phyloP scores from a whole-genome alignment of 1,140 invertebrate genomes.

The Bombus picipes region DNA sequence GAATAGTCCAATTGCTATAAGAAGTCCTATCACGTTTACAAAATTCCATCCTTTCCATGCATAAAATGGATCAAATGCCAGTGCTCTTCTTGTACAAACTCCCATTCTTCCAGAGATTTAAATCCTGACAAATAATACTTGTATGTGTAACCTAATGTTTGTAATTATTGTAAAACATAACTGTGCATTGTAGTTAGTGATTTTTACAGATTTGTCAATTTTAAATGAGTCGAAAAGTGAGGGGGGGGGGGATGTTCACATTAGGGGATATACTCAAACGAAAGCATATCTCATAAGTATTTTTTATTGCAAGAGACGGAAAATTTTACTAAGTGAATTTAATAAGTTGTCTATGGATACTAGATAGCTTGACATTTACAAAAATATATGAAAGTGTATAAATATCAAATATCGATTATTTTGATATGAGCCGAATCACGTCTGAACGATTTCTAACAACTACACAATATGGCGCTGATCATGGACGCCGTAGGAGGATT shows the following conservation, averaged over 20 bases:
- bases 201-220: neutral
- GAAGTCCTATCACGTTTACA: conserved; percentile 7
- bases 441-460: neutral
- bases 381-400: neutral
- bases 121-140: neutral
- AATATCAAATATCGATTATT: conserved; percentile 13
- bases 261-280: neutral
- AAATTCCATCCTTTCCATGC: conserved; percentile 44
- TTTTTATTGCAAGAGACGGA: neutral
- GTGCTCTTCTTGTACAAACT: conserved; percentile 18
- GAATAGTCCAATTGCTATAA: neutral
- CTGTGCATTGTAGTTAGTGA: neutral
- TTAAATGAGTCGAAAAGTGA: neutral
- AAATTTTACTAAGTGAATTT: no score
- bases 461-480: conserved; percentile 25
- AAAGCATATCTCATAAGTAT: neutral
- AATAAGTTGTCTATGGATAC: neutral
- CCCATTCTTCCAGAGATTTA: conserved; percentile 23
- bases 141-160: neutral
- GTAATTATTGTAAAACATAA: neutral
- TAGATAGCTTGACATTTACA: neutral
- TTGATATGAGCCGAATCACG: neutral
- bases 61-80: neutral
- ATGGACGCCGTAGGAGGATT: neutral
- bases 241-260: rapidly evolving